Base-by-base conservation (phyloP, 2,888 invertebrate genomes). In the Metellina segmentata region DNA sequence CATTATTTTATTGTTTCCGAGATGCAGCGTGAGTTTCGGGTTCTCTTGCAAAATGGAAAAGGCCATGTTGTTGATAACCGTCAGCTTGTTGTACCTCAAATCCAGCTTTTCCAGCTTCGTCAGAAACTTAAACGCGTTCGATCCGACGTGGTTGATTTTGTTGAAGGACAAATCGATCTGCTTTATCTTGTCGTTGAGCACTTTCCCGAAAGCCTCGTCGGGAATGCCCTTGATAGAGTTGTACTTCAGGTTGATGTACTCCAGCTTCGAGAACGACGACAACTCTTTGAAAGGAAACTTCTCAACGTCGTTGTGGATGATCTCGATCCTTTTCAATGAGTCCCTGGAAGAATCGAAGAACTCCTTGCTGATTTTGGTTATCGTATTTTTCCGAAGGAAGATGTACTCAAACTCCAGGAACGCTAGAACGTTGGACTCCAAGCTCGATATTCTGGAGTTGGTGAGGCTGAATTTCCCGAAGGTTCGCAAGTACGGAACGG, bases 81-180 rank as follows among this genome's bases (percentile, higher is more conserved):
- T 90, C 34, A 93, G 72, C 20, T 93, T 93, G 79, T 93, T 93
- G 51, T 83, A 92, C 7, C 91, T 49, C 34, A 93, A 75, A 74
- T 93, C 92, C 20, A 93, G 61, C 52, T 72, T 86, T 34, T 93
- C 89, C 48, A 93, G 72, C 61, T 61, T 82, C 2, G 53, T 48
- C 34, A 93, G 61, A 51, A 81, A 85, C 72, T 93, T 91, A 75
- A 93, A 93, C 9, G 93, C 90, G 79, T 91, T 89, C 6, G 93
- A 85, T n/a, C 93, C 93, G 7, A 93, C 74, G 69, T 93, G 92
- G 72, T 86, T 90, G 19, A 93, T 93, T 51, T 93, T 93, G 71
- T 93, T 93, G 20, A 93, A 93, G 11, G 92, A 93, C n/a, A 93
- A 53, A 81, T 93, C 91, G 20, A 93, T 93, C 77, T 91, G 83